Percentiles rank a stretch among this genome's conserved stretches.
Conservation (phyloP, 1,140 invertebrate species). For the Leptopilina boulardi region DNA sequence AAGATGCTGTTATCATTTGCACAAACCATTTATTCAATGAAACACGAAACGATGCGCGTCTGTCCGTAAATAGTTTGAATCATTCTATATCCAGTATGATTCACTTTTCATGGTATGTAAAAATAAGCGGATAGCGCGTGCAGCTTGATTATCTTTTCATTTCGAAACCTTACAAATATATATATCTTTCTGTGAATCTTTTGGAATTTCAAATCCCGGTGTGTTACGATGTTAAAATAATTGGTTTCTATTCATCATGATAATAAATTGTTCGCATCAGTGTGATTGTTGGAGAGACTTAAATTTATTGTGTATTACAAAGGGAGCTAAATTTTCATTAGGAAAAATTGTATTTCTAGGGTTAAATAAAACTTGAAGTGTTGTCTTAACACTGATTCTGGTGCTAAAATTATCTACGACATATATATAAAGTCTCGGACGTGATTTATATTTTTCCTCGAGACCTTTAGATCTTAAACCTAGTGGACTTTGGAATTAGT, state of each 20-base stretch:
- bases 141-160: constrained; percentile 19
- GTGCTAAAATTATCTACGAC: background rate
- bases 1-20: constrained; percentile 14
- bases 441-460: background rate
- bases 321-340: background rate
- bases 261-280: constrained; percentile 1
- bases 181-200: background rate
- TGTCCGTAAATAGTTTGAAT: constrained; percentile 12
- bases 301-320: constrained; percentile 4
- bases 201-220: background rate
- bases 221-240: background rate
- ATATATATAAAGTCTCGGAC: background rate
- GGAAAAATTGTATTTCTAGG: background rate
- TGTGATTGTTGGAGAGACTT: background rate
- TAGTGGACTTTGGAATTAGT: constrained; percentile 1
- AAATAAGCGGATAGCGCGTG: constrained; percentile 7
- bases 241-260: background rate
- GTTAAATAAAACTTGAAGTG: background rate
- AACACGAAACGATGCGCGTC: background rate
- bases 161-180: background rate
- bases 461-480: background rate
- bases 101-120: background rate
- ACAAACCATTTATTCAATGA: background rate
- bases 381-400: background rate
- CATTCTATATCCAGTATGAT: background rate